phyloP scores from a whole-genome alignment of 2,113 vertebrate species.

The Colistium nudipinnis region DNA sequence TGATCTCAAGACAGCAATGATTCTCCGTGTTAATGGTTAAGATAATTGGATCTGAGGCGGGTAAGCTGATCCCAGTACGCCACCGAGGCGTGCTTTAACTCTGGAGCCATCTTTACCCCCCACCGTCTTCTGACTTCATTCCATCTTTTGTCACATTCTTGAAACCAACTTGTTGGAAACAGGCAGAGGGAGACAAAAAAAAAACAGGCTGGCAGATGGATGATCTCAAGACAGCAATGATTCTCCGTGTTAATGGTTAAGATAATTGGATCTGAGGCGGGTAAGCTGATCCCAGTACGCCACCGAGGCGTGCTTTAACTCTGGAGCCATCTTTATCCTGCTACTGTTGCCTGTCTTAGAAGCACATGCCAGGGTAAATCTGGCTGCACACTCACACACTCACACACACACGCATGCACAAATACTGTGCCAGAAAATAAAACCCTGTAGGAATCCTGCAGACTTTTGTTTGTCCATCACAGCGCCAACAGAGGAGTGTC shows the following conservation, averaged over 20 bases:
- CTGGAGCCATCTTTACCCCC: slow-evolving; percentile 70
- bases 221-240: slow-evolving; percentile 31
- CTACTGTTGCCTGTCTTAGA: slow-evolving; percentile 62
- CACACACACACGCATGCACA: slow-evolving; percentile 2
- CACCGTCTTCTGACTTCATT: slow-evolving; percentile 2
- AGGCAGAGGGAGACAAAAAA: not conserved
- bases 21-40: slow-evolving; percentile 55
- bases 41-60: slow-evolving; percentile 71
- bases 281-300: slow-evolving; percentile 69
- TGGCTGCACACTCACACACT: slow-evolving; percentile 20
- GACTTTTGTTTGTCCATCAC: slow-evolving; percentile 70
- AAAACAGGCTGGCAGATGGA: slow-evolving; percentile 57
- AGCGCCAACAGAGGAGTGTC: slow-evolving; percentile 62
- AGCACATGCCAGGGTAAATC: slow-evolving; percentile 57
- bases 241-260: slow-evolving; percentile 55
- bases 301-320: slow-evolving; percentile 64
- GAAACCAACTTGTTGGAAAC: slow-evolving; percentile 8
- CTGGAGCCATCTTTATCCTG: slow-evolving; percentile 72
- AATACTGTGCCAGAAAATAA: slow-evolving; percentile 46
- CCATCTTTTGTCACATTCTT: slow-evolving; percentile 16
- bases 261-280: slow-evolving; percentile 71
- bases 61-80: slow-evolving; percentile 69
- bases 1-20: slow-evolving; percentile 1
- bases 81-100: slow-evolving; percentile 64
- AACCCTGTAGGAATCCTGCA: slow-evolving; percentile 63